Base-by-base conservation (phyloP, 2,797 vertebrate species). In the Anabas testudineus region DNA sequence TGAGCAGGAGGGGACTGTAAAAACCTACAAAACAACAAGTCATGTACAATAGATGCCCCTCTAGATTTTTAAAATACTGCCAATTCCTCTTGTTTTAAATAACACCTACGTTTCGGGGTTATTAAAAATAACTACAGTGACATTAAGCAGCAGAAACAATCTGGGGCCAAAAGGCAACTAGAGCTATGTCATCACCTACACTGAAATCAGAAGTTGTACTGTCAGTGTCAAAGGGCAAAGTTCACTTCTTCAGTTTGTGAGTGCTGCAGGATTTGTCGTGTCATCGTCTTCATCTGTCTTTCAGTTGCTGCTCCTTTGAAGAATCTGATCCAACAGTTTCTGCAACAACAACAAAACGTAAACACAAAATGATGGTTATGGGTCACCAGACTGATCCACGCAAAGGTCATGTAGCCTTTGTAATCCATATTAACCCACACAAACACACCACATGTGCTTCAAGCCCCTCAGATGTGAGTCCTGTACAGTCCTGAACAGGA, bases 291-390 rank as follows among this genome's bases (percentile, higher is more conserved):
- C 70, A 24, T 70, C 43, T 56, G 36, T 78, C 57, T 56, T 54
- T 95, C 87, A 96, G 62, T 94, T 94, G 0, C 86, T 94, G 48
- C 87, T 94, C 85, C 95, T 94, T 61, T 95, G 95, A 28, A 97
- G 95, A 86, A 97, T 90, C 85, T 95, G 95, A 87, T 96, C 94
- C 94, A 97, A 87, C 75, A 97, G 81, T 93, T 95, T 97, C 97
- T 98, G 82, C 28, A 77, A 78, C 24, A 74, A 75, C 74, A 71
- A 56, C 59, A 47, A 56, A 81, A 52, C 2, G 71, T 13, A 68
- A 37, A 28, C 12, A 10, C 9, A 67, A 13, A n/a, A 18, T 48
- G 24, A 14, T 26, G 34, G 53, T 7, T 12, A 14, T 16, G 51
- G 26, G 41, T 61, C 39, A 73, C 5, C 1, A 6, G 13, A 34